Evolutionary conservation across 2,113 vertebrate species (phyloP).

Genomic region (Mellivora capensis): DNA sequence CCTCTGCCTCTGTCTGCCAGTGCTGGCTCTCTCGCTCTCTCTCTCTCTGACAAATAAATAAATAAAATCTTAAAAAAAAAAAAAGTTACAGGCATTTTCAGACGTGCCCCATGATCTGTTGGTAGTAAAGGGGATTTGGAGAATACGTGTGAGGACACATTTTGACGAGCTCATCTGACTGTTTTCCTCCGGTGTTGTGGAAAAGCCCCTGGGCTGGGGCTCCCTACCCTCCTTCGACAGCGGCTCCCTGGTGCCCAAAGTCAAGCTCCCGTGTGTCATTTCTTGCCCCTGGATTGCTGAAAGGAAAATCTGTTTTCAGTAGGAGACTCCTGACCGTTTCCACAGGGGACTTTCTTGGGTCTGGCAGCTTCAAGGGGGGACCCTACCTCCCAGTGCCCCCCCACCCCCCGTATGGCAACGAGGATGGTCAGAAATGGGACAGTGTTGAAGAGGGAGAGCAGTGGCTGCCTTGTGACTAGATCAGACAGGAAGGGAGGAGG

Average conservation of each 20-base stretch:
- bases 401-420: background rate
- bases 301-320: background rate
- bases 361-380: background rate
- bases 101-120: background rate
- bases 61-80: no score
- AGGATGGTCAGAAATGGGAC: background rate
- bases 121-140: background rate
- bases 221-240: fast-evolving
- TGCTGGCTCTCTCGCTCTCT: no score
- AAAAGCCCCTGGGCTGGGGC: background rate
- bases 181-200: fast-evolving
- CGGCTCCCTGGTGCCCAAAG: fast-evolving
- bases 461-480: background rate
- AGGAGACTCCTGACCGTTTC: background rate
- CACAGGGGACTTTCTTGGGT: background rate
- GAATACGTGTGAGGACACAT: background rate
- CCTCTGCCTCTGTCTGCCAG: no score
- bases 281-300: background rate
- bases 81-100: background rate
- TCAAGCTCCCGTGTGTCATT: no score
- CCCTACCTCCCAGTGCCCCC: no score
- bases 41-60: no score
- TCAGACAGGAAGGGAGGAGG: background rate
- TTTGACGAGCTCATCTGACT: background rate
- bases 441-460: background rate